Conservation (phyloP, 2,888 invertebrate species). For the Eristalis intricaria region DNA sequence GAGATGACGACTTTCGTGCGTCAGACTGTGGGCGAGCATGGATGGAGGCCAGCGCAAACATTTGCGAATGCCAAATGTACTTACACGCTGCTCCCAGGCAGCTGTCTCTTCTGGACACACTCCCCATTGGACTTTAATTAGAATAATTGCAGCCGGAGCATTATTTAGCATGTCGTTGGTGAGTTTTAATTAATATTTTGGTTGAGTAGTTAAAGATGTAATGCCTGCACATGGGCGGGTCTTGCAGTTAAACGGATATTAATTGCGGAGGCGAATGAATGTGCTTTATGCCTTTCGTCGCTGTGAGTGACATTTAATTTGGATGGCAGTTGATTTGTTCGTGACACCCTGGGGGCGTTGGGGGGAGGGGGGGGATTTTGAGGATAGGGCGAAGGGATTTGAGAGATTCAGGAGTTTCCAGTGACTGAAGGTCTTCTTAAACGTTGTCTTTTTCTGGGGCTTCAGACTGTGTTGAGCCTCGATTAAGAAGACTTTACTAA, state of each 20-base stretch:
- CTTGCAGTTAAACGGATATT: background rate
- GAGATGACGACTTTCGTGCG: slow-evolving; percentile 25
- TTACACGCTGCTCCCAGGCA: slow-evolving; percentile 10
- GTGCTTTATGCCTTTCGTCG: background rate
- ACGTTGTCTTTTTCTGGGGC: too few relatives aligned
- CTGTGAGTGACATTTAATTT: background rate
- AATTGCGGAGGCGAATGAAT: background rate
- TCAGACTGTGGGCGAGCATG: background rate
- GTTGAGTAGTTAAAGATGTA: slow-evolving; percentile 1
- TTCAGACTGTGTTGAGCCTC: too few relatives aligned
- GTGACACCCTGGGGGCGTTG: too few relatives aligned
- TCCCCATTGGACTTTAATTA: slow-evolving; percentile 41
- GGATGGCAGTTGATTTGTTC: background rate
- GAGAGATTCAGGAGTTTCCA: too few relatives aligned
- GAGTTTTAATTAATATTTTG: slow-evolving; percentile 62
- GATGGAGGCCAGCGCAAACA: slow-evolving; percentile 18
- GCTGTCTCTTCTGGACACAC: slow-evolving; percentile 42
- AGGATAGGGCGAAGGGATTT: background rate
- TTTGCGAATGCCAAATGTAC: slow-evolving; percentile 19
- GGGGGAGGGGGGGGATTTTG: background rate
- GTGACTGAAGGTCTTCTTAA: too few relatives aligned
- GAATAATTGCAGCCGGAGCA: slow-evolving; percentile 59
- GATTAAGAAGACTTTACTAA: too few relatives aligned
- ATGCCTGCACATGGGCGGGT: background rate
- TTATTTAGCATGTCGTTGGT: slow-evolving; percentile 53